These are phyloP conservation scores for Capitulum mitella DNA, from an alignment of 2,888 invertebrate genomes.

Conservation along the genomic window DNA sequence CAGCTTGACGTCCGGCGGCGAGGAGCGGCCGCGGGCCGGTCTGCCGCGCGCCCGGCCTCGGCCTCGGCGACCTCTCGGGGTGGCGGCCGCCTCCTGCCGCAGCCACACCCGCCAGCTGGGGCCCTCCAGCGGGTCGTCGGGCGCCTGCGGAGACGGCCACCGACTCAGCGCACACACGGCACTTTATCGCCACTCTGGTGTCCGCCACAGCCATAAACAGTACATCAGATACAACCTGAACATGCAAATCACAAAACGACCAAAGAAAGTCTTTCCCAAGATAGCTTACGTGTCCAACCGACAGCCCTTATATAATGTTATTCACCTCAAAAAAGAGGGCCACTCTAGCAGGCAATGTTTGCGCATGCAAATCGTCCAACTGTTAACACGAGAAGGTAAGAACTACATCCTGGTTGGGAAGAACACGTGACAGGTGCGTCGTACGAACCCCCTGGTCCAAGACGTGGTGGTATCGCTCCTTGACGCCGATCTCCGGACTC, in stretches of 20 bases:
- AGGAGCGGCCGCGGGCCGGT: neutral
- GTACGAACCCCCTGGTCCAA: neutral
- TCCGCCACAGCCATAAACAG: neutral
- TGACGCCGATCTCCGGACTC: constrained; percentile 1
- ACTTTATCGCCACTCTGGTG: neutral
- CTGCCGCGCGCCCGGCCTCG: neutral
- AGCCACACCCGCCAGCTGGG: neutral
- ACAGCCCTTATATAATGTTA: too few species aligned
- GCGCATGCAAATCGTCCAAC: neutral
- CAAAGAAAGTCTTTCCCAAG: too few species aligned
- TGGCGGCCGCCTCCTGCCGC: neutral
- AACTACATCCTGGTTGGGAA: neutral
- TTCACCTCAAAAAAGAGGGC: too few species aligned
- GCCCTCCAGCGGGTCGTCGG: constrained; percentile 7
- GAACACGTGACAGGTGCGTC: neutral
- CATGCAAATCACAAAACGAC: neutral
- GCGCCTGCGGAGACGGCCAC: neutral
- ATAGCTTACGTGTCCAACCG: too few species aligned
- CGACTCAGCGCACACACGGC: neutral
- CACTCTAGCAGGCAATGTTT: neutral
- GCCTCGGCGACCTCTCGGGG: neutral
- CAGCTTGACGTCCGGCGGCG: neutral
- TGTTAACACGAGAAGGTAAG: neutral
- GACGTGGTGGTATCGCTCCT: neutral
- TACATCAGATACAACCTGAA: neutral